Base-by-base conservation (phyloP, 2,888 invertebrate species). In the Crepidodera aurea region DNA sequence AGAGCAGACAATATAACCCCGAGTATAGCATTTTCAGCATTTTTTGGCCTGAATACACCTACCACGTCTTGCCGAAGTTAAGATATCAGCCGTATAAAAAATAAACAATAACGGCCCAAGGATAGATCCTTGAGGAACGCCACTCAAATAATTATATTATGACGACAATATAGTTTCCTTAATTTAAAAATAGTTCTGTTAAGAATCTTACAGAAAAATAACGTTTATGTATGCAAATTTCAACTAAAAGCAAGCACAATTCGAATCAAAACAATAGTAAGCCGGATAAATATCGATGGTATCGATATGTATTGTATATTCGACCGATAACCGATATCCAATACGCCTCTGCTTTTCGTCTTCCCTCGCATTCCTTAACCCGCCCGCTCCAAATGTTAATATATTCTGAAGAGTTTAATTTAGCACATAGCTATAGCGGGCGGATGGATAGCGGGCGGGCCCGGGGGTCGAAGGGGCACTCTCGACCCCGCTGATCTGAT, bases 371-470 rank as follows among this genome's bases (percentile, higher is more conserved):
- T 74, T 73, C 72, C 69, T 70, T 66, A 72, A 71, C 72, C 72
- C 73, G 75, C 73, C 73, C 75, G 75, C 75, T 78, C 76, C 77
- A 77, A 80, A 81, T 79, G 80, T 81, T 81, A 81, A 81, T 81
- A 81, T 81, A 81, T 80, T 81, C 80, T 75, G 79, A 79, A 78
- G 79, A 81, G 80, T 80, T 80, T 81, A 81, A 81, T 81, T 81
- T 80, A 81, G 80, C 81, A 79, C 81, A 80, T 81, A 80, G 80
- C 81, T 77, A 73, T 69, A 72, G 73, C 71, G 75, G 76, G 75
- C 75, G 75, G 75, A 68, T 53, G 64, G 59, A 46, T 27, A 25
- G 54, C 18, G 40, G 53, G 51, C 70, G 61, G 67, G 64, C 67
- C 69, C 67, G 69, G 70, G 65, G 65, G 54, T 60, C 50, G 61